phyloP scores from a whole-genome alignment of 2,888 invertebrate genomes.

The Nemapogon koenigi region DNA sequence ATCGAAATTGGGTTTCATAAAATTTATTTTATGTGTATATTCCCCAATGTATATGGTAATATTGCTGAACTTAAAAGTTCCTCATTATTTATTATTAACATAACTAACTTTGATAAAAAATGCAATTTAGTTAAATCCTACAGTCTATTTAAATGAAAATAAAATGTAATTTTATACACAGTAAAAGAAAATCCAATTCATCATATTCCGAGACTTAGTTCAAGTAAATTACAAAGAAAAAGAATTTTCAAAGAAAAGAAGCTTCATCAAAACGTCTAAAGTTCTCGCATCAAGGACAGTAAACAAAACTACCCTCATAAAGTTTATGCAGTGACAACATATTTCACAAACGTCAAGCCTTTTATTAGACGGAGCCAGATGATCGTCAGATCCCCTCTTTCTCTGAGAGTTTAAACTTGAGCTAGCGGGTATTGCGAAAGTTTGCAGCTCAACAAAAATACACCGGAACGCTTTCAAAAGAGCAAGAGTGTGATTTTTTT shows the following conservation, averaged over 20 bases:
- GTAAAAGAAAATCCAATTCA: too few relatives aligned
- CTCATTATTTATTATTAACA: too few relatives aligned
- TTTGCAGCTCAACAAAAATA: conserved; percentile 60
- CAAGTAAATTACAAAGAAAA: conserved; percentile 3
- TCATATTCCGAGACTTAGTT: too few relatives aligned
- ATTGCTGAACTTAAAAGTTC: too few relatives aligned
- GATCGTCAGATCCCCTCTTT: conserved; percentile 33
- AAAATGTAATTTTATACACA: too few relatives aligned
- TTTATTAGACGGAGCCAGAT: conserved; percentile 54
- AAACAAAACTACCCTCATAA: conserved; percentile 49
- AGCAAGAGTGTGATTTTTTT: conserved; percentile 36
- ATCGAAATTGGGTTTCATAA: conserved; percentile 56
- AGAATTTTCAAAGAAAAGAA: conserved; percentile 3
- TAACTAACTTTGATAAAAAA: too few relatives aligned
- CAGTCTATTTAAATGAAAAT: too few relatives aligned
- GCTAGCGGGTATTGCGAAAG: conserved; percentile 47
- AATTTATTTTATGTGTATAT: conserved; percentile 24
- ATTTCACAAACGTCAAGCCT: conserved; percentile 48
- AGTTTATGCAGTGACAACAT: conserved; percentile 61
- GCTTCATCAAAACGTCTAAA: conserved; percentile 24
- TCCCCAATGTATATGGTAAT: too few relatives aligned
- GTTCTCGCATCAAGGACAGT: conserved; percentile 33
- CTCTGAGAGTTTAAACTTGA: conserved; percentile 3
- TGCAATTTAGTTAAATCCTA: too few relatives aligned
- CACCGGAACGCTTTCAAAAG: conserved; percentile 61